Base-by-base conservation (phyloP, 1,140 invertebrate genomes). In the Patella vulgata region DNA sequence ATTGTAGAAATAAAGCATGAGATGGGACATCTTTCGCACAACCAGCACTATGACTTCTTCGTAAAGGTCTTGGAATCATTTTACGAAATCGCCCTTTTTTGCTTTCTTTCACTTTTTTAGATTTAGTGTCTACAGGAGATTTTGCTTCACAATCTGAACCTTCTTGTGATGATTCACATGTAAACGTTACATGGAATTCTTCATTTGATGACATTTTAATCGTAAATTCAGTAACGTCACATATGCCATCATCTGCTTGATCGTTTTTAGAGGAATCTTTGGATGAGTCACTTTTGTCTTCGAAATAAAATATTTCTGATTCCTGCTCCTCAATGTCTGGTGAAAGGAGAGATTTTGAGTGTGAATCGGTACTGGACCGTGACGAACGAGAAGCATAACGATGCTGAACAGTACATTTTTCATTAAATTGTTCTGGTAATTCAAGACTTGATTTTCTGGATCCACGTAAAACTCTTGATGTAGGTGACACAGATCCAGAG, bases 21-120 rank as follows among this genome's bases (percentile, higher is more conserved):
- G 74, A 72, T 8, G 83, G 80, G 14, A 84, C 79, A 68, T 85
- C 83, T 62, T 85, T 84, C 6, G 75, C 75, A 58, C 77, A 80
- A n/a, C 83, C 83, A 4, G 82, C 83, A 63, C 80, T 82, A 40
- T 84, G 80, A 55, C 83, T 85, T 19, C 84, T 59, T 30, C 83
- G 60, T 30, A 85, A 56, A 5, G 84, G 79, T 30, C 79, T 73
- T 6, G 80, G 66, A 19, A 84, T 69, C 51, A 84, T 75, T 42
- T 71, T 72, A 14, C 70, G 68, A 40, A 78, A 74, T 21, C 71
- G 69, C 6, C 71, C 57, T 8, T 68, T 67, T 25, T 72, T 71
- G 2, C 58, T 51, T 43, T 70, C 67, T 42, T 71, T 40, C 25
- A 36, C 28, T 25, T 27, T 51, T 28, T 36, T 46, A 8, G 8